Conservation (phyloP, 2,113 vertebrate species). For the Solenodon paradoxus region DNA sequence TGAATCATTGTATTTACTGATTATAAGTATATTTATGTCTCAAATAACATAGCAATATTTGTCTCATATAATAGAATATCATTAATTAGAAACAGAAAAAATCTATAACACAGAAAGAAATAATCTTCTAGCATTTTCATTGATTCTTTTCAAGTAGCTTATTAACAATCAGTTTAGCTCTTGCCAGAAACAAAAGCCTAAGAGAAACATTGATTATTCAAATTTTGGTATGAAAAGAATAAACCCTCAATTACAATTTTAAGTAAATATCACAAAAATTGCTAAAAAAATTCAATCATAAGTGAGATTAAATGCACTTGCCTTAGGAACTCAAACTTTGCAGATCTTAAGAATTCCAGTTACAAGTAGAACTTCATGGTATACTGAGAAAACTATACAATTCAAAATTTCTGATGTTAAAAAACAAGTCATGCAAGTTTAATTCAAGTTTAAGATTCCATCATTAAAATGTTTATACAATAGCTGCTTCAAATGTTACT, state of each 20-base stretch:
- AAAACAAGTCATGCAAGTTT: background rate
- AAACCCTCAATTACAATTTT: background rate
- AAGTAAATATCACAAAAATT: conserved; percentile 25
- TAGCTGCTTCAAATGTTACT: background rate
- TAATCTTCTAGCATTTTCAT: background rate
- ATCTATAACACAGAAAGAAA: background rate
- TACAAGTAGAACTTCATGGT: background rate
- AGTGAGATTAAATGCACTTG: background rate
- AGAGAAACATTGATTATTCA: conserved; percentile 32
- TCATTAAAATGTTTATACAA: too few species aligned
- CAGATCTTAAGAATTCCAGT: background rate
- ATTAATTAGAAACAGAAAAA: background rate
- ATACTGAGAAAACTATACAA: background rate
- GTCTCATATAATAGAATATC: background rate
- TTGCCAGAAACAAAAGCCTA: background rate
- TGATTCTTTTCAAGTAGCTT: background rate
- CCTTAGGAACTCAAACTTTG: background rate
- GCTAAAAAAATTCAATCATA: background rate
- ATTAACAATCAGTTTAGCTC: background rate
- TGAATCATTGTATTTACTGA: background rate
- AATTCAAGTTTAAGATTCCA: too few species aligned
- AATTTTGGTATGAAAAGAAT: background rate
- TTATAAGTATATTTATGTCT: too few species aligned
- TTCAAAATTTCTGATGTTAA: background rate
- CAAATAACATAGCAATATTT: background rate